Evolutionary conservation across 1,140 invertebrate genomes (phyloP), one percentile per base, ranked within the genome.

Genomic region (Apis dorsata): DNA sequence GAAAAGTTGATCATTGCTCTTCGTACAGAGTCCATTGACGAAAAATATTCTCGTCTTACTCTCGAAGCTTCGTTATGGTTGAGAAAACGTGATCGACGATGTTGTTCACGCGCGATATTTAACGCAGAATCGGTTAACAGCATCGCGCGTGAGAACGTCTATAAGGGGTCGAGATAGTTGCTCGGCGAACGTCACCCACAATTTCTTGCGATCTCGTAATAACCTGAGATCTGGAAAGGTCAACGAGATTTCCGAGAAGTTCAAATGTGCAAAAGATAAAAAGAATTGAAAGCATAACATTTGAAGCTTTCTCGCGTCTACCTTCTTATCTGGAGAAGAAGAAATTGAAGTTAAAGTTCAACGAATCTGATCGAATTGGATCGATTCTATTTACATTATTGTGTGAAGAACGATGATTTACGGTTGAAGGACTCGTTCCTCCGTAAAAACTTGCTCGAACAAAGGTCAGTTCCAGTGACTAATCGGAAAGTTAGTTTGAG

Each of bases 41-140:
- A 44, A 44, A 44, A 44, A 7, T 44, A 44, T 44, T 44, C 34
- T 44, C 34, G 34, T 34, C 2, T 34, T 34, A 34, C 2, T 4
- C 34, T 34, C 2, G 3, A 44, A 44, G 34, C 34, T 44, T 7
- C 0, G 34, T 34, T 34, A 34, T 2, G 62, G 15, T 65, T 2
- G 24, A 10, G 24, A 9, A 19, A 2, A 11, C 10, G 4, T 10
- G 65, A 28, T 34, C 49, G 63, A 44, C 62, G 75, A 55, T 69
- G 68, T 65, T 51, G 66, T 59, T 49, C 65, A 53, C 63, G 76
- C 28, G 76, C 65, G n/a, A 70, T 68, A 78, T 79, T 79, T 51
- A 71, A 72, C 77, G 57, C 44, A 17, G 12, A 15, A 60, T 51
- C 34, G 34, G 34, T 9, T n/a, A n/a, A 11, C 1, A 60, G n/a